These are phyloP conservation scores for Enteromius thamalakanensis DNA, from an alignment of 2,797 vertebrate species.

Conservation along the genomic window DNA sequence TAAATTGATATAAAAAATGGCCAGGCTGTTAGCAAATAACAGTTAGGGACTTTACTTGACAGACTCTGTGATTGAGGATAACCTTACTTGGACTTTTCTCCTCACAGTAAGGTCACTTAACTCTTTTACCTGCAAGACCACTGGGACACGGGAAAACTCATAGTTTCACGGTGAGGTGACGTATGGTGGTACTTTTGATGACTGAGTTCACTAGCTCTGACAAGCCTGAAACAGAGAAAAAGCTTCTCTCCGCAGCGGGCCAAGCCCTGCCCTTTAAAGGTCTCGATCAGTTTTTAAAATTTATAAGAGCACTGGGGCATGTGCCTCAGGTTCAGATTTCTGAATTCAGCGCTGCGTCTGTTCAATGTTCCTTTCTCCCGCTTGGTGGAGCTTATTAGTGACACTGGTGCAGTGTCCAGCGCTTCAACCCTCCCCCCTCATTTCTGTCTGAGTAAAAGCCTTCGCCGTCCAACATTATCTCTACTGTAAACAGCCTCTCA, in stretches of 20 bases:
- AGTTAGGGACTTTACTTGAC: constrained; percentile 62
- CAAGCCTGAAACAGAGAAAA: constrained; percentile 59
- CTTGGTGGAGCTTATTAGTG: constrained; percentile 76
- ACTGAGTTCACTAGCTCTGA: constrained; percentile 56
- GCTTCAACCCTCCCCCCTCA: constrained; percentile 68
- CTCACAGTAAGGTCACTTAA: constrained; percentile 40
- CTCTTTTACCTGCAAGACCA: constrained; percentile 44
- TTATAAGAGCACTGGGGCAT: constrained; percentile 56
- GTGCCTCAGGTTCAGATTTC: constrained; percentile 53
- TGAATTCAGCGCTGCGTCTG: constrained; percentile 41
- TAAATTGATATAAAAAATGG: constrained; percentile 27
- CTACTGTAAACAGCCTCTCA: constrained; percentile 44
- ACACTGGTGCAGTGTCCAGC: constrained; percentile 68
- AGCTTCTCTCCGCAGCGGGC: constrained; percentile 57
- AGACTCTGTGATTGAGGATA: constrained; percentile 24
- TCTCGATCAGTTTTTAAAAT: constrained; percentile 63
- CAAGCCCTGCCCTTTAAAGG: constrained; percentile 63
- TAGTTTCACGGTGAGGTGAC: constrained; percentile 39
- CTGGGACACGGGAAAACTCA: constrained; percentile 36
- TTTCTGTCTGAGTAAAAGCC: constrained; percentile 66
- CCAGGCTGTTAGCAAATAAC: constrained; percentile 64
- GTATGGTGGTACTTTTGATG: constrained; percentile 53
- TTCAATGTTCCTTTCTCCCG: constrained; percentile 68
- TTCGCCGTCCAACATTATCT: constrained; percentile 65
- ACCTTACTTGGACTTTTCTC: constrained; percentile 31